Evolutionary conservation across 2,113 vertebrate species (phyloP), one percentile per base, ranked within the genome.

Genomic region (Anguilla japonica): DNA sequence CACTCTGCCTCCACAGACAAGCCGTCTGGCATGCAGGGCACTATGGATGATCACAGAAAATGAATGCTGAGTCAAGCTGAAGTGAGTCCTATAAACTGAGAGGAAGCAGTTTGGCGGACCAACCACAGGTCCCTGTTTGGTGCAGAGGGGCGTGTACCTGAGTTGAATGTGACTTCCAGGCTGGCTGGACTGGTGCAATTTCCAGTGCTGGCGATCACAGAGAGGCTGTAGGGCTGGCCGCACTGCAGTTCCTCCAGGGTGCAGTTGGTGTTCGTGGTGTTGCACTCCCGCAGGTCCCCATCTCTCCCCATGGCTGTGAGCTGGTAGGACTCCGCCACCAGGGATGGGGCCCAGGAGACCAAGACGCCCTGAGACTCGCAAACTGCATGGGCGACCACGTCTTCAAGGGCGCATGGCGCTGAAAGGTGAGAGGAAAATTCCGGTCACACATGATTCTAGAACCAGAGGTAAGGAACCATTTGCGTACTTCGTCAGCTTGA

Each of bases 121-220:
- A 18, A 41, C 11, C 5, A 26, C 16, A 5, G 14, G 53, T 78
- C 67, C n/a, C 18, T 67, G 41, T 7, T 75, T 84, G 41, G 71
- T 46, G 88, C 79, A 81, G 2, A 46, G 5, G 16, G 41, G n/a
- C 8, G 16, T 34, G 81, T 85, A 95, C 95, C 93, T 89, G 94
- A 93, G 79, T 60, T 83, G 53, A 95, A 43, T 1, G 91, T 90
- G 22, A 83, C 16, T 16, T 88, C 90, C 1, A 87, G 46, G 82
- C 93, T 93, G 87, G 91, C 85, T 46, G 60, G 79, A 86, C 95
- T 94, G 86, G 91, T 87, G 89, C 95, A 95, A 90, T 91, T 94
- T 56, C 92, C 90, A 2, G 93, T 90, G 22, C 89, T 85, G 9
- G 94, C 93, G 0, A 79, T 90, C 79, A 95, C 92, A 20, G 75